Percentiles rank a stretch among this genome's conserved stretches.
Conservation (phyloP, 2,797 vertebrate species). For the Smutsia gigantea region DNA sequence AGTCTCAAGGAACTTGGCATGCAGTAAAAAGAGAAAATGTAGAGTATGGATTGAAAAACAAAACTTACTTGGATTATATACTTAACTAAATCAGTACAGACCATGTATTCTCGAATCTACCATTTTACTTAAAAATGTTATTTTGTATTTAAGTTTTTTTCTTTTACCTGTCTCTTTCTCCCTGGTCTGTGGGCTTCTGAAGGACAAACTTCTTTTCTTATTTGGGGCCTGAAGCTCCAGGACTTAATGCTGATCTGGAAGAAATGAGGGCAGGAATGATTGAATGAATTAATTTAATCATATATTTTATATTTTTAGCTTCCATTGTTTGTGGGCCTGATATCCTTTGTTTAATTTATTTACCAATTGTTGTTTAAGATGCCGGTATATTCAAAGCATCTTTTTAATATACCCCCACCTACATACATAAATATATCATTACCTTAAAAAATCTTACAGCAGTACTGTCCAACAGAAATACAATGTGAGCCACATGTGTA, state of each 20-base stretch:
- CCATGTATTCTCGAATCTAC: neutral
- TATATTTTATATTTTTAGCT: neutral
- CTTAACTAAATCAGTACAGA: neutral
- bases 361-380: neutral
- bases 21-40: neutral
- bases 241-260: neutral
- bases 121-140: neutral
- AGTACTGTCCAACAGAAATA: neutral
- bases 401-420: neutral
- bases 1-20: neutral
- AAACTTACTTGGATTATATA: neutral
- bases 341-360: neutral
- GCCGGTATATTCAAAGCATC: neutral
- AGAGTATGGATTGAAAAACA: neutral
- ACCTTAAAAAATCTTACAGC: neutral
- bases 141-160: neutral
- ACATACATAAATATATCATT: neutral
- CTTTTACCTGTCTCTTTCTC: neutral
- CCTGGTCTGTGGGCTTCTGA: neutral
- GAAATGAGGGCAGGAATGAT: neutral
- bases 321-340: neutral
- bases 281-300: neutral
- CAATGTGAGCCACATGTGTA: neutral
- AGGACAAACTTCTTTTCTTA: neutral
- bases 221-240: neutral